Evolutionary conservation across 2,888 invertebrate genomes (phyloP), one percentile per base, ranked within the genome.

Genomic region (Tolmerus cingulatus): DNA sequence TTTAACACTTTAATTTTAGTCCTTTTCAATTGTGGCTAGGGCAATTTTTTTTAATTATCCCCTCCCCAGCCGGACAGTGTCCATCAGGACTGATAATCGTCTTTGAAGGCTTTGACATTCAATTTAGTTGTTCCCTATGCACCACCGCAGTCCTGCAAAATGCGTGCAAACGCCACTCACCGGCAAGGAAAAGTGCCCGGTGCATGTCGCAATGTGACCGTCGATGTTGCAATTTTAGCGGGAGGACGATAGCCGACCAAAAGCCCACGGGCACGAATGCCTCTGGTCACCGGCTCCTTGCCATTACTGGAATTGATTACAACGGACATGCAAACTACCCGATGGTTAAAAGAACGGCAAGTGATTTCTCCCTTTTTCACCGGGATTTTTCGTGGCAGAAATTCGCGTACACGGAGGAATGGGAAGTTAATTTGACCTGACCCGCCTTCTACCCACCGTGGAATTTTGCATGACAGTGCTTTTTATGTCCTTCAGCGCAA

Each of bases 301-400:
- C 46, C 74, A 85, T 85, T 84, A 84, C 40, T 51, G 27, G 43
- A 85, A 85, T 85, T 85, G 85, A 85, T 85, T 74, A 74, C 74
- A 46, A 43, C 43, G 85, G 74, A 85, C 85, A 85, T 85, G 85
- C 85, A 85, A 85, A 74, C 74, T 40, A 30, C 66, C n/a, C 9
- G 46, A 66, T 37, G n/a, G 51, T 79, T 79, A 16, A 37, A 76
- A 79, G 37, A 66, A 37, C 66, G 23, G n/a, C 79, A 14, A 84
- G 43, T 74, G 23, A 46, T 81, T 81, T 81, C 37, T 81, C 46
- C n/a, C 66, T 84, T 46, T 85, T 85, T 74, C 12, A 40, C 43
- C 37, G 7, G n/a, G 30, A 19, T 57, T 40, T 37, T 57, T 84
- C 40, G 43, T 74, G 27, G 74, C 46, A 85, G 43, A 85, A 85